Evolutionary conservation across 2,888 invertebrate genomes (phyloP).

Genomic region (Pherbina coryleti): DNA sequence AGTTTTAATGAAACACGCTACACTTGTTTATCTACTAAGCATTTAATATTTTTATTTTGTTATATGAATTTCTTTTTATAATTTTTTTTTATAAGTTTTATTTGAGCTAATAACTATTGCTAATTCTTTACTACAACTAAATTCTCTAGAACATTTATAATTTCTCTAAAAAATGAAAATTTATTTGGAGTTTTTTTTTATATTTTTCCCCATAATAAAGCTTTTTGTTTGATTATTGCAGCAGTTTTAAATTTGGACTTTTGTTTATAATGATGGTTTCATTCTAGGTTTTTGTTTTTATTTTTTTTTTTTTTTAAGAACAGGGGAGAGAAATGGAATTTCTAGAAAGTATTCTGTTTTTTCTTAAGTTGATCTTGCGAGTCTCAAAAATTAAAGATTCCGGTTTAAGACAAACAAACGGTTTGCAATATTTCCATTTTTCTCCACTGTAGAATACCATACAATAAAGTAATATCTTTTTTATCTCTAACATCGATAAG

Average conservation of each 20-base stretch:
- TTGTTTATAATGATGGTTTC: constrained; percentile 1
- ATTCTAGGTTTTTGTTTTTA: not conserved
- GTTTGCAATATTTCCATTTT: too few species aligned
- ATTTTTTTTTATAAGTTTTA: not conserved
- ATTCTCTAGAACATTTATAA: constrained; percentile 29
- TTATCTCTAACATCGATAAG: too few species aligned
- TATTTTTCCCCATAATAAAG: constrained; percentile 21
- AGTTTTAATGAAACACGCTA: not conserved
- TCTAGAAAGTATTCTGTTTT: too few species aligned
- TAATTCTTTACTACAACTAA: constrained; percentile 13
- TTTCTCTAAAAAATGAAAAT: not conserved
- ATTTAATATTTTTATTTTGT: not conserved
- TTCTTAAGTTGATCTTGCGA: too few species aligned
- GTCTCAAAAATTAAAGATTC: too few species aligned
- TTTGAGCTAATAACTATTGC: constrained; percentile 6
- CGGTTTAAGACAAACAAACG: too few species aligned
- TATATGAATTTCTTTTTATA: not conserved
- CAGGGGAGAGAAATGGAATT: not conserved
- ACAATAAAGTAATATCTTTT: too few species aligned
- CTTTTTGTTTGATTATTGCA: constrained; percentile 25
- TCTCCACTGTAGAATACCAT: too few species aligned
- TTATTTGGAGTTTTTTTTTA: constrained; percentile 6
- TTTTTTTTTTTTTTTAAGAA: not conserved
- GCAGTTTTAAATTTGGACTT: constrained; percentile 22
- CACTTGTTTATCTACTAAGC: not conserved